Conservation (phyloP, 2,797 vertebrate genomes). For the Florisuga fusca region DNA sequence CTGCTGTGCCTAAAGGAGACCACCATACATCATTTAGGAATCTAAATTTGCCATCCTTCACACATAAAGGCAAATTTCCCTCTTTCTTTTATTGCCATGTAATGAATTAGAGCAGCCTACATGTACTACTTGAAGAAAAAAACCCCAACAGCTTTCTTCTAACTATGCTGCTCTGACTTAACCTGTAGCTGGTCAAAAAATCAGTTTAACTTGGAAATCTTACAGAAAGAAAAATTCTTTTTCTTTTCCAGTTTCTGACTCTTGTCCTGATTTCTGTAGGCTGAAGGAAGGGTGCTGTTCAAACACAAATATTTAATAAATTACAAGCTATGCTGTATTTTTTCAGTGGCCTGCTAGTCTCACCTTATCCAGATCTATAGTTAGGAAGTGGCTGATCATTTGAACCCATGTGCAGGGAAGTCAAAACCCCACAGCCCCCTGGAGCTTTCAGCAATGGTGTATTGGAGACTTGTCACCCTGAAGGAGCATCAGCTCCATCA, state of each 20-base stretch:
- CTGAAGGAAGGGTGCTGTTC: conserved; percentile 6
- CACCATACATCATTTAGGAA: neutral
- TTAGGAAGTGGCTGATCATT: neutral
- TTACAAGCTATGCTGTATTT: neutral
- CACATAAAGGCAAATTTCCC: neutral
- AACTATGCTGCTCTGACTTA: neutral
- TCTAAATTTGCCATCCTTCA: neutral
- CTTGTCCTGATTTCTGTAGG: neutral
- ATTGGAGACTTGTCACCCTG: neutral
- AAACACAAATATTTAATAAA: conserved; percentile 1
- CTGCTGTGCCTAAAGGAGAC: neutral
- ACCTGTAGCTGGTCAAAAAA: neutral
- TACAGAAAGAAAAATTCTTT: neutral
- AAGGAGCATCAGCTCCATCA: neutral
- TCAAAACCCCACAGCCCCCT: neutral
- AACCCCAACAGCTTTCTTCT: neutral
- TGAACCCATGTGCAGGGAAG: neutral
- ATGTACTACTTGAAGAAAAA: neutral
- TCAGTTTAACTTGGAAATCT: neutral
- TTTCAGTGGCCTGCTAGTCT: neutral
- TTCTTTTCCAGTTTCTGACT: neutral
- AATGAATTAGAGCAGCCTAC: neutral
- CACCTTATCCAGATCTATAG: neutral
- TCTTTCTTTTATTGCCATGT: neutral
- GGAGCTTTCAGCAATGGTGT: neutral